Conservation (phyloP, 2,888 invertebrate genomes). For the Drosophila pseudotalamancana region DNA sequence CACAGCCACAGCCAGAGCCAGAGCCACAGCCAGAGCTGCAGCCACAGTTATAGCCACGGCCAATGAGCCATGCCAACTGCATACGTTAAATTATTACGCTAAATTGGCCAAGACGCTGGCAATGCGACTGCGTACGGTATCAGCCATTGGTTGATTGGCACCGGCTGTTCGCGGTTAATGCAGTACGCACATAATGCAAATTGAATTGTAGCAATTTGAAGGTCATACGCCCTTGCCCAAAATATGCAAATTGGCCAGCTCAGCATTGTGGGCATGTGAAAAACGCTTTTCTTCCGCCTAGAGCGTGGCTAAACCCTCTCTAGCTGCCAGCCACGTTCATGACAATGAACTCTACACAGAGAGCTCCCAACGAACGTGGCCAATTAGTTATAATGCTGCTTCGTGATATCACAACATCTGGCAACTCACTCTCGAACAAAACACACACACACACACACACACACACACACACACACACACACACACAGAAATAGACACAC, state of each 20-base stretch:
- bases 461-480: constrained; percentile 19
- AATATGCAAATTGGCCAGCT: constrained; percentile 64
- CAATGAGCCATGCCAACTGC: constrained; percentile 72
- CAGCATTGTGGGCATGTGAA: constrained; percentile 50
- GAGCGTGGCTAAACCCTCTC: constrained; percentile 10
- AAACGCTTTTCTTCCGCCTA: constrained; percentile 67
- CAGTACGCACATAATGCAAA: constrained; percentile 46
- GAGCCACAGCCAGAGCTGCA: background rate
- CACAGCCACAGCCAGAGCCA: constrained; percentile 5
- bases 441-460: constrained; percentile 34
- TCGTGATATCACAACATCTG: constrained; percentile 80
- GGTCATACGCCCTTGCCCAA: constrained; percentile 69
- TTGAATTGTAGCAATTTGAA: constrained; percentile 74
- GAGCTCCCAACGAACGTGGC: constrained; percentile 78
- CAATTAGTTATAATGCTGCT: constrained; percentile 82
- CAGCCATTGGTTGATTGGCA: constrained; percentile 26
- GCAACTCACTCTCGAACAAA: constrained; percentile 70
- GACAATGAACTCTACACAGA: constrained; percentile 77
- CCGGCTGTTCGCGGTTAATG: constrained; percentile 16
- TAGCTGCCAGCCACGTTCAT: constrained; percentile 54
- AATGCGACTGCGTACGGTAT: constrained; percentile 33
- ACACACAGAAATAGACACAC: constrained; percentile 13
- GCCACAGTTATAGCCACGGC: constrained; percentile 22
- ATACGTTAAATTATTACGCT: constrained; percentile 73
- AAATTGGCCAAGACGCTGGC: constrained; percentile 65